A percentile compares a stretch with the other conserved stretches of the same genome.
phyloP scores from a whole-genome alignment of 2,113 vertebrate species.

The Muntiacus reevesi region DNA sequence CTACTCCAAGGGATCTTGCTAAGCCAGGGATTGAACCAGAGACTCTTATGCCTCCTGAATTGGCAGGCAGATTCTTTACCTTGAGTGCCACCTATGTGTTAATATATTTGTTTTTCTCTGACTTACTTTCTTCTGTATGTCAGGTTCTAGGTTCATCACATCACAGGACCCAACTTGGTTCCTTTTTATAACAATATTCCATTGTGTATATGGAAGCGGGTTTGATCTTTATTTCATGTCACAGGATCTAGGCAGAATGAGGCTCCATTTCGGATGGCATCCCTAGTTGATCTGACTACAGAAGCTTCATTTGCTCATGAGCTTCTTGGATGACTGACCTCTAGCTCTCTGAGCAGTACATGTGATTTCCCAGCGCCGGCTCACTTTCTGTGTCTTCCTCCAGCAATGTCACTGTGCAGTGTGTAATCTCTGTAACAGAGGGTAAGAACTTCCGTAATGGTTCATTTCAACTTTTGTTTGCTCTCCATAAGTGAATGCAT shows the following conservation, averaged over 20 bases:
- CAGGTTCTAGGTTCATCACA: background rate
- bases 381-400: background rate
- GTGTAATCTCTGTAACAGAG: background rate
- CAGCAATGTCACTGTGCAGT: background rate
- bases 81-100: background rate
- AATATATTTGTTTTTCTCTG: background rate
- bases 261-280: background rate
- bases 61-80: background rate
- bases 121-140: background rate
- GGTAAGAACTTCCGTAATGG: background rate
- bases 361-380: background rate
- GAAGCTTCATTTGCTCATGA: background rate
- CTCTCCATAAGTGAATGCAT: background rate
- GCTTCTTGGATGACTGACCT: background rate
- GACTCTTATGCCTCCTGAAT: background rate
- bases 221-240: background rate
- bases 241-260: background rate
- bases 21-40: rapidly evolving
- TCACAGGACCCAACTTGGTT: background rate
- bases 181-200: background rate
- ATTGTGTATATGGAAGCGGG: background rate
- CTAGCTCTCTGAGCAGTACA: background rate
- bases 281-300: background rate
- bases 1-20: background rate
- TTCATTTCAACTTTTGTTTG: background rate